Percentiles rank a stretch among this genome's conserved stretches.
Evolutionary conservation across 2,113 vertebrate genomes (phyloP).

Genomic region (Ptyas mucosa): DNA sequence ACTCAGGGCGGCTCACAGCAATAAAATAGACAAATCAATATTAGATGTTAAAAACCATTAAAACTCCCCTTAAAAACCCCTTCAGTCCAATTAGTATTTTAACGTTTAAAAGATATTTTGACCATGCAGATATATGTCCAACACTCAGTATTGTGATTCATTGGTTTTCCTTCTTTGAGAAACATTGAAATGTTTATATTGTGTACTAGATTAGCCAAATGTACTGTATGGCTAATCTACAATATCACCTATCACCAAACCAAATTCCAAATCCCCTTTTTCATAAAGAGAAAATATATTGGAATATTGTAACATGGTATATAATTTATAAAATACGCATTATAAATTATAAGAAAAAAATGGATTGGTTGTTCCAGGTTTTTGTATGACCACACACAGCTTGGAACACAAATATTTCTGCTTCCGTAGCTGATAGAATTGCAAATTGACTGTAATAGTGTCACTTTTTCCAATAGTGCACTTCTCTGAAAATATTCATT

Average conservation of each 20-base stretch:
- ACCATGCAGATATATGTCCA: neutral
- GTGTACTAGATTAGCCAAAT: neutral
- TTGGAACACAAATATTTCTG: neutral
- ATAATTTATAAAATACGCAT: neutral
- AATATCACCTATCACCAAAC: neutral
- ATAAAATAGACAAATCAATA: too few relatives aligned
- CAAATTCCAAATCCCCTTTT: neutral
- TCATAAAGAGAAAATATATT: neutral
- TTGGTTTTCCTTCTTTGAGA: neutral
- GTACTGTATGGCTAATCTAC: neutral
- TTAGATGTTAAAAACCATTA: too few relatives aligned
- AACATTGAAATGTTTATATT: neutral
- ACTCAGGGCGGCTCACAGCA: too few relatives aligned
- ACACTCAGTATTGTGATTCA: neutral
- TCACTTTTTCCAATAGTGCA: neutral
- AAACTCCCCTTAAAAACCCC: too few relatives aligned
- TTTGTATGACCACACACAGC: neutral
- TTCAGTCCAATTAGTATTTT: neutral
- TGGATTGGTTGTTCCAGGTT: neutral
- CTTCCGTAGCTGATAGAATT: neutral
- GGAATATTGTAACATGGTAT: neutral
- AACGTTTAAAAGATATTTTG: neutral
- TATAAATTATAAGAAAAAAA: neutral
- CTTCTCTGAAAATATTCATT: neutral
- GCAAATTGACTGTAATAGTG: neutral